Evolutionary conservation across 2,888 invertebrate genomes (phyloP), one percentile per base, ranked within the genome.

Genomic region (Quadriops clusia): DNA sequence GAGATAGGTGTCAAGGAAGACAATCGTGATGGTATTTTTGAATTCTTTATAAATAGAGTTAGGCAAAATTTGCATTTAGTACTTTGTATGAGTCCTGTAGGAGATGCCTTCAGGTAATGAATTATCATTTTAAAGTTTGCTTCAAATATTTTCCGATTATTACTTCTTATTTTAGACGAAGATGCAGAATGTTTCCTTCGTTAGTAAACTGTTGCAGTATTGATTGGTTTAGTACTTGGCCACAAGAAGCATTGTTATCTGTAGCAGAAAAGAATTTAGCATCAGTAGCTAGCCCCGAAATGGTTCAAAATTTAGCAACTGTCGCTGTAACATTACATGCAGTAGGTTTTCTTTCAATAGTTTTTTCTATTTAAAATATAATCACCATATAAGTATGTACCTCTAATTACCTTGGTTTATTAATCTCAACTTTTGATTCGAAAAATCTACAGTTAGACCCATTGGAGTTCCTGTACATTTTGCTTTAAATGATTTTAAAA

Each of bases 181-280:
- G 91, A 5, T 84, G 91, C 46, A 75, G 91, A 23, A 90, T 91
- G 84, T 94, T 91, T 56, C 94, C 93, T 0, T 90, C 91, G 0
- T 64, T 94, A 39, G 84, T 90, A 4, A 93, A 91, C 60, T 91
- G 90, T 53, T 91, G 90, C 50, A 89, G 89, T 0, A 90, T 93
- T 34, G 89, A 93, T 56, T 93, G 93, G 91, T 91, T 89, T 57
- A 77, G 78, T 2, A 85, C 84, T 48, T 91, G 91, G 91, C 90
- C 90, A 0, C 70, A 74, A 7, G 90, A 90, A 50, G 90, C 90
- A 8, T 62, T 91, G 30, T 64, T 82, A 9, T 84, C 86, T 0
- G 90, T 86, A 1, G 87, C 91, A 0, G 55, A 74, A 32, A 81
- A 75, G 37, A 71, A 80, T 28, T 68, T 91, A 18, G 63, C 64